Evolutionary conservation across 2,888 invertebrate genomes (phyloP), one percentile per base, ranked within the genome.

Genomic region (Neuroscelio doddi): DNA sequence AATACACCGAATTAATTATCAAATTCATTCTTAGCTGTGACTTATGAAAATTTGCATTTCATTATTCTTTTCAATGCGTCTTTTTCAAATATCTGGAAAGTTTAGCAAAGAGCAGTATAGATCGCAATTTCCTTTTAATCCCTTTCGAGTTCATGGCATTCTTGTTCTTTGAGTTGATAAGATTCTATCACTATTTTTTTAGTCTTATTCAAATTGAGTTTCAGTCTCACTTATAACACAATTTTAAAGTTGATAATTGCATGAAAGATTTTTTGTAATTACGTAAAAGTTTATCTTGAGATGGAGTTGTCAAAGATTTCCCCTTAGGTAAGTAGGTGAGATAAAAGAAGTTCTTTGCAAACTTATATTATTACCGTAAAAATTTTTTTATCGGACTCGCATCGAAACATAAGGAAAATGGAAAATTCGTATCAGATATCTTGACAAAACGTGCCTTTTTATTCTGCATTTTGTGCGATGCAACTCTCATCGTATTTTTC

Each of bases 291-390:
- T 46, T 36, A 55, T 46, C 32, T 24, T 9, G 24, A 46, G 16
- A 32, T 29, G 29, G 47, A 52, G 32, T 32, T 32, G 52, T 9
- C 29, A 17, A 41, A 52, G 59, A 52, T 59, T 59, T 42, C 41
- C 46, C 26, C 41, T 34, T 47, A 15, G 36, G 21, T 34, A 46
- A 47, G 34, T 52, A 36, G 47, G 52, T 46, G 46, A 61, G 61
- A 53, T 61, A 49, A 53, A 47, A 49, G 46, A 32, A 49, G 38
- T 49, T 52, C 49, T 30, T 53, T 24, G 34, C 41, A 27, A 47
- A 36, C 44, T 53, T 53, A 61, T 53, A 61, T 61, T 53, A 53
- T 49, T 49, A 38, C 49, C 53, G 39, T 53, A 53, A 53, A 59
- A 59, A 59, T 26, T 16, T 29, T 38, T 51, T 59, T 59, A 59